Evolutionary conservation across 2,888 invertebrate species (phyloP).

Genomic region (Metallyticus violacea): DNA sequence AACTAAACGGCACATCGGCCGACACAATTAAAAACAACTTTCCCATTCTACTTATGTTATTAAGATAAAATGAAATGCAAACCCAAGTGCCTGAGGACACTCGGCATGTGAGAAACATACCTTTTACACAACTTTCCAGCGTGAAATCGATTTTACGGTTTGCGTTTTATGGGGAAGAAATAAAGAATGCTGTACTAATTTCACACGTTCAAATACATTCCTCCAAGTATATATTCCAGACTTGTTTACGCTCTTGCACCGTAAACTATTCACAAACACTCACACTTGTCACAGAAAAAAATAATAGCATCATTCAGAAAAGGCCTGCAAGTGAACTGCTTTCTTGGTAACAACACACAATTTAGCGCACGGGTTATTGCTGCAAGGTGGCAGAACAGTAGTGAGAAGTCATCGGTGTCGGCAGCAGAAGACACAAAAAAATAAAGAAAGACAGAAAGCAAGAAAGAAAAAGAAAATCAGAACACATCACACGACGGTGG

Average conservation of each 20-base stretch:
- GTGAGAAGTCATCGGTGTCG: neutral
- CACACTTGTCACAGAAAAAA: neutral
- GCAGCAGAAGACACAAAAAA: neutral
- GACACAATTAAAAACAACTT: neutral
- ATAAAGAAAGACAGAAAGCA: neutral
- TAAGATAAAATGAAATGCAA: neutral
- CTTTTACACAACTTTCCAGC: neutral
- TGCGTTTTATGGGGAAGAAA: neutral
- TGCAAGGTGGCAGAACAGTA: neutral
- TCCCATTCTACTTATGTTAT: neutral
- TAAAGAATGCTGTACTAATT: neutral
- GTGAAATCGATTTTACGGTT: neutral
- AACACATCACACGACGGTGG: conserved; percentile 1
- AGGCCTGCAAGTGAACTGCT: too few species aligned
- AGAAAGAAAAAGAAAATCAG: neutral
- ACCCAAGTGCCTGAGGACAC: neutral
- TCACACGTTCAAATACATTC: neutral
- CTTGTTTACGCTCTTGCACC: neutral
- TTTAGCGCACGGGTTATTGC: neutral
- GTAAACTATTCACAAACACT: neutral
- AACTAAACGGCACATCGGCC: neutral
- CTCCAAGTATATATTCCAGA: neutral
- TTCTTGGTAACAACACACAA: neutral
- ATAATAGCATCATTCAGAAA: neutral
- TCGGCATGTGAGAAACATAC: neutral